These are phyloP conservation scores for Lucinisca nassula DNA, from an alignment of 2,888 invertebrate genomes.

Conservation along the genomic window DNA sequence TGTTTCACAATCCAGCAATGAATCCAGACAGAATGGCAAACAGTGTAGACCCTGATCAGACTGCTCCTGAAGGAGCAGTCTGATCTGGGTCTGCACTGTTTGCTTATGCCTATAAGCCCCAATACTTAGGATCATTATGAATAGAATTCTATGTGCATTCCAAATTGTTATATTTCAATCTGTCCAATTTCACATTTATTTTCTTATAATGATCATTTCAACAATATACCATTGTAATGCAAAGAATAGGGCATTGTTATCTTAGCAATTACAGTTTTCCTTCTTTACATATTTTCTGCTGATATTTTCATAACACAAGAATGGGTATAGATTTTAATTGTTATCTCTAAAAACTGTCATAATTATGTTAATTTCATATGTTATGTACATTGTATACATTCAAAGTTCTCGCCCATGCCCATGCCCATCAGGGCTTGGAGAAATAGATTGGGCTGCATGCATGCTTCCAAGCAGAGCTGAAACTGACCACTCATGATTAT, in stretches of 20 bases:
- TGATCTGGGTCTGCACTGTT: neutral
- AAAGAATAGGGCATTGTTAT: neutral
- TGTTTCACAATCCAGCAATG: no score
- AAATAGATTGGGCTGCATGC: no score
- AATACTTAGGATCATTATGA: neutral
- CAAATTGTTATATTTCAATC: neutral
- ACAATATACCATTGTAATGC: neutral
- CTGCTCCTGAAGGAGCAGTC: neutral
- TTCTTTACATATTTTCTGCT: neutral
- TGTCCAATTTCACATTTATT: neutral
- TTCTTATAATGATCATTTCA: neutral
- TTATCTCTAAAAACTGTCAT: neutral
- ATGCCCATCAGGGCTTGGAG: no score
- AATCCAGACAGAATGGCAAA: no score
- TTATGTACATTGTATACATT: no score
- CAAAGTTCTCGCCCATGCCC: no score
- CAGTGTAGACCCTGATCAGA: no score
- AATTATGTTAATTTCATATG: no score
- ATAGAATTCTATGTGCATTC: neutral
- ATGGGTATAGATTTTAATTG: neutral
- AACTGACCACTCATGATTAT: no score
- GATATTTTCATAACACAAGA: neutral
- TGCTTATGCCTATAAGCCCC: neutral
- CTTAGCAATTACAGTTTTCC: neutral
- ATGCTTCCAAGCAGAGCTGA: no score